Percentiles rank a stretch among this genome's conserved stretches.
phyloP scores from a whole-genome alignment of 1,140 invertebrate species.

The Drosophila arawakana region DNA sequence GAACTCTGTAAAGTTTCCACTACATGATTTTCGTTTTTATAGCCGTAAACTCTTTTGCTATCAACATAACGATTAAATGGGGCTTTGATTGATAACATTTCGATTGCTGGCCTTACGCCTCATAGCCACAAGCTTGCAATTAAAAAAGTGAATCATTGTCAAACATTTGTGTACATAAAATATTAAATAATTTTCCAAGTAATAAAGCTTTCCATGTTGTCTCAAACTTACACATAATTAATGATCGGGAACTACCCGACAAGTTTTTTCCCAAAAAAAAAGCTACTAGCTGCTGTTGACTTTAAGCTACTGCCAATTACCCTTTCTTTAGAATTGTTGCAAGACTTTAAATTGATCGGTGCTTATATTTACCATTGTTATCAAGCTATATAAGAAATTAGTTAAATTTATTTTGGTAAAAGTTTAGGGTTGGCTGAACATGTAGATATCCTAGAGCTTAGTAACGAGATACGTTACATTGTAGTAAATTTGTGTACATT shows the following conservation, averaged over 20 bases:
- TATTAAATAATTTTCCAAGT: neutral
- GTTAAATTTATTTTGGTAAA: neutral
- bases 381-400: neutral
- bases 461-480: too few species aligned
- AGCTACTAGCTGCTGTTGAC: neutral
- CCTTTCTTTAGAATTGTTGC: neutral
- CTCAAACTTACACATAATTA: neutral
- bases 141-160: neutral
- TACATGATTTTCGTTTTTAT: slow-evolving; percentile 42
- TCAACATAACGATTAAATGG: slow-evolving; percentile 1
- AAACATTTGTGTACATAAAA: neutral
- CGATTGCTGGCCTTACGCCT: neutral
- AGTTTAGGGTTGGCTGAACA: neutral
- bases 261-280: neutral
- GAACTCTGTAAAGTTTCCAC: slow-evolving; percentile 14
- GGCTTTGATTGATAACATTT: slow-evolving; percentile 51
- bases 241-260: neutral
- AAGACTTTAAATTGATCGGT: slow-evolving; percentile 4
- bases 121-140: slow-evolving; percentile 2
- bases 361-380: neutral
- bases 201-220: neutral
- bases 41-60: slow-evolving; percentile 9
- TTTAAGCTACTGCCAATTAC: slow-evolving; percentile 1
- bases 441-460: too few species aligned
- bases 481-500: too few species aligned